Base-by-base conservation (phyloP, 2,888 invertebrate genomes). In the Vesta saturnalis region DNA sequence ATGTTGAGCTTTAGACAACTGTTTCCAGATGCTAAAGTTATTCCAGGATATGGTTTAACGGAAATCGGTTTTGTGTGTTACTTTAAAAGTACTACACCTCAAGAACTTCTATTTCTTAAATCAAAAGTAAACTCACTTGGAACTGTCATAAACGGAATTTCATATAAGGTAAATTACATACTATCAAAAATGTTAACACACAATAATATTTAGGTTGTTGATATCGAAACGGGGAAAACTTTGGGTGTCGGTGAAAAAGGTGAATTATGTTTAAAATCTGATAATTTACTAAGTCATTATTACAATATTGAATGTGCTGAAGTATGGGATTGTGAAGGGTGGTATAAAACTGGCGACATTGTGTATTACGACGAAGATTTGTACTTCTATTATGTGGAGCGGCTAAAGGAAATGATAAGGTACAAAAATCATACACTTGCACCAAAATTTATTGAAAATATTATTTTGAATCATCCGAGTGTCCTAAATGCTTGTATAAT, bases 281-380 rank as follows among this genome's bases (percentile, higher is more conserved):
- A 73, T n/a, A 69, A 69, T 39, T 57, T 74, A 23, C 79, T 83
- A 72, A 78, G 85, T 82, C 86, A 84, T 4, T 88, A 87, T 76
- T 85, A 85, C 74, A 84, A 84, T 54, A 72, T 80, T 62, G 85
- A 84, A 1, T 86, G 86, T 0, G 80, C 79, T 10, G 84, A 84
- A 21, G 76, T 82, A 0, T 84, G 85, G 58, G 82, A 85, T 6
- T 78, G 80, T 22, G 84, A 83, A 19, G 82, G 85, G 1, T 88
- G 86, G 85, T 79, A 87, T 46, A 85, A 83, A 73, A 85, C 86
- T 1, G 88, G 88, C 0, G 88, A 88, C 68, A 78, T 87, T 23
- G 82, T 85, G 22, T 87, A 85, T 69, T 85, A 85, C 68, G 87
- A 88, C 67, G 83, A 85, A 18, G 80, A 85, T 15, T 81, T 80